phyloP scores from a whole-genome alignment of 2,888 invertebrate species.

The Chrysolina americana region DNA sequence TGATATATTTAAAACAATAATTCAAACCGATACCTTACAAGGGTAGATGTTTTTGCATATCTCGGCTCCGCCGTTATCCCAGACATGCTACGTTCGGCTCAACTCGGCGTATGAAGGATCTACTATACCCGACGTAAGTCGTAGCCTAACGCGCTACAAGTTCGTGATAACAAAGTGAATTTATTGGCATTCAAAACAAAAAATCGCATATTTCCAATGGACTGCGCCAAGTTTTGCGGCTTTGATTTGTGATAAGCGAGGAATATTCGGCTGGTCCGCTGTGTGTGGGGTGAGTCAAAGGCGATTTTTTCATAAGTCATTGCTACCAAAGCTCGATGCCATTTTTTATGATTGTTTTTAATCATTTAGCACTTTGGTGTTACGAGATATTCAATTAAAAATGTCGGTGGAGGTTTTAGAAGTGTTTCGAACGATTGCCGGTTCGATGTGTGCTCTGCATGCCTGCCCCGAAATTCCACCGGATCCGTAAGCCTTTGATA shows the following conservation, averaged over 20 bases:
- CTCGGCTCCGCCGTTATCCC: slow-evolving; percentile 36
- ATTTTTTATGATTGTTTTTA: slow-evolving; percentile 49
- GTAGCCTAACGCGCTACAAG: slow-evolving; percentile 31
- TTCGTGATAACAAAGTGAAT: slow-evolving; percentile 61
- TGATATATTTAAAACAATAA: slow-evolving; percentile 63
- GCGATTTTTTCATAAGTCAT: slow-evolving; percentile 48
- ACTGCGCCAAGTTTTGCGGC: slow-evolving; percentile 35
- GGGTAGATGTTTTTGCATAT: slow-evolving; percentile 58
- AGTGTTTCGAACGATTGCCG: slow-evolving; percentile 16
- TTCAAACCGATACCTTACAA: slow-evolving; percentile 61
- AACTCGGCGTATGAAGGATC: background rate
- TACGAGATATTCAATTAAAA: slow-evolving; percentile 45
- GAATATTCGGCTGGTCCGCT: slow-evolving; percentile 36
- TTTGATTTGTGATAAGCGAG: slow-evolving; percentile 32
- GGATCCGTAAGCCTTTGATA: slow-evolving; percentile 15
- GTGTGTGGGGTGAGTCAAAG: slow-evolving; percentile 37
- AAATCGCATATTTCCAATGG: slow-evolving; percentile 57
- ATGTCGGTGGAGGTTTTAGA: slow-evolving; percentile 25
- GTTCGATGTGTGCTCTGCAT: slow-evolving; percentile 19
- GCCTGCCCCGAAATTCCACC: slow-evolving; percentile 11
- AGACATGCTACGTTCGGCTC: slow-evolving; percentile 25
- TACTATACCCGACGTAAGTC: slow-evolving; percentile 37
- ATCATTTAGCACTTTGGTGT: slow-evolving; percentile 48
- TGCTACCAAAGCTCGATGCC: slow-evolving; percentile 21
- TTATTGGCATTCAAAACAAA: slow-evolving; percentile 62